These are phyloP conservation scores for Gambelia wislizenii DNA, from an alignment of 2,797 vertebrate species.

Conservation along the genomic window DNA sequence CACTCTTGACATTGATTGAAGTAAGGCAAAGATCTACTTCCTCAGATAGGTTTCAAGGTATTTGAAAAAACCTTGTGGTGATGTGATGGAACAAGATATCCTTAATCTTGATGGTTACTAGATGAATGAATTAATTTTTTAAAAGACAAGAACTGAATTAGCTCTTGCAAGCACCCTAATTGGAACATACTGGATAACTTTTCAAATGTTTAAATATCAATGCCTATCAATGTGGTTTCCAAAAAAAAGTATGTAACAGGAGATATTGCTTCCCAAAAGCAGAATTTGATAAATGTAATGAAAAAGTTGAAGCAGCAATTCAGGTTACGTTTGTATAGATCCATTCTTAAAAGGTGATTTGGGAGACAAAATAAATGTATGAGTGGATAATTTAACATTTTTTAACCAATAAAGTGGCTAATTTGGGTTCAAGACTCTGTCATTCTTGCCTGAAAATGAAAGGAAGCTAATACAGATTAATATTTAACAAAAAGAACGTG, in stretches of 20 bases:
- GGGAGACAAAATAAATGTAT: neutral
- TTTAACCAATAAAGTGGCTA: neutral
- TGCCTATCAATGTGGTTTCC: neutral
- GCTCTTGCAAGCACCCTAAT: neutral
- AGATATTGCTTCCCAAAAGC: neutral
- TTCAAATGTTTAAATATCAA: neutral
- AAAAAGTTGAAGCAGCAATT: neutral
- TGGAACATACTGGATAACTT: neutral
- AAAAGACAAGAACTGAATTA: neutral
- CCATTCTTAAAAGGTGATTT: neutral
- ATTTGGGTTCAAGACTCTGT: too few relatives aligned
- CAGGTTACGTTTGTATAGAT: neutral
- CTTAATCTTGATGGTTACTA: neutral
- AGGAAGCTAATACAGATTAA: neutral
- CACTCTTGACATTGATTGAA: neutral
- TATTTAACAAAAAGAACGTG: too few relatives aligned
- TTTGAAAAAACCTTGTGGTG: too few relatives aligned
- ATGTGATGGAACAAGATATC: too few relatives aligned
- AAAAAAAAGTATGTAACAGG: neutral
- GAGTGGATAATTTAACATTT: neutral
- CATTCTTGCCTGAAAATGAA: too few relatives aligned
- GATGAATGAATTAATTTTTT: neutral
- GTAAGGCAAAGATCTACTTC: neutral
- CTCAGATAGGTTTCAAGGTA: neutral
- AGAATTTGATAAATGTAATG: neutral